Base-by-base conservation (phyloP, 2,113 vertebrate species). In the Chaetodon trifascialis region DNA sequence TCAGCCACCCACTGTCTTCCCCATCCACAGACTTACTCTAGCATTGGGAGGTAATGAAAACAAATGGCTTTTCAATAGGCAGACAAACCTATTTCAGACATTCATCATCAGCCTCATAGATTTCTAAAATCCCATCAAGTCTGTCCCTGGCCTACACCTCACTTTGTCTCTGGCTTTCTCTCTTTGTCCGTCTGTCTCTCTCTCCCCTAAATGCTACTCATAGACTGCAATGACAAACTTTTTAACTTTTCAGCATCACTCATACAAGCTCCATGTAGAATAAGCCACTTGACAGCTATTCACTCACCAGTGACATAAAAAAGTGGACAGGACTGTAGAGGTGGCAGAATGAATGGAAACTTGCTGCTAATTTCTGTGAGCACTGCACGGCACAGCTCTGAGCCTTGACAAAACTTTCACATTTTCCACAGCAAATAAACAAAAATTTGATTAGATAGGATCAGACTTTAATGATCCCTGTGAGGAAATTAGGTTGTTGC, bases 21-120 rank as follows among this genome's bases (percentile, higher is more conserved):
- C 79, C 83, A 79, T 47, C 72, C 9, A 40, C 77, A 71, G 90
- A 91, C 90, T 84, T 89, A 94, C 90, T 79, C 92, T 73, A 94
- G 88, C 87, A 86, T 80, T 84, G 88, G 67, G 62, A 87, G 71
- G 89, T 95, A 95, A 95, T 95, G 94, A 96, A 95, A 95, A 96
- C 93, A 96, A 95, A 96, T 95, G 95, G 93, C 93, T 95, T 94
- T 94, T 94, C 92, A 95, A 93, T 88, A 88, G 87, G 91, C 88
- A 94, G 92, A 94, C 94, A 94, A 95, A 93, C 92, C 94, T 93
- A 94, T 95, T 95, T 94, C 93, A 93, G 90, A 93, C 95, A 95
- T 96, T 95, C 92, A 95, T 96, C 95, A 95, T 91, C 90, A 90
- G 92, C 92, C 91, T 91, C 91, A 94, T 92, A 94, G 95, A 95